Conservation (phyloP, 2,797 vertebrate species). For the Tarsius wallacei region DNA sequence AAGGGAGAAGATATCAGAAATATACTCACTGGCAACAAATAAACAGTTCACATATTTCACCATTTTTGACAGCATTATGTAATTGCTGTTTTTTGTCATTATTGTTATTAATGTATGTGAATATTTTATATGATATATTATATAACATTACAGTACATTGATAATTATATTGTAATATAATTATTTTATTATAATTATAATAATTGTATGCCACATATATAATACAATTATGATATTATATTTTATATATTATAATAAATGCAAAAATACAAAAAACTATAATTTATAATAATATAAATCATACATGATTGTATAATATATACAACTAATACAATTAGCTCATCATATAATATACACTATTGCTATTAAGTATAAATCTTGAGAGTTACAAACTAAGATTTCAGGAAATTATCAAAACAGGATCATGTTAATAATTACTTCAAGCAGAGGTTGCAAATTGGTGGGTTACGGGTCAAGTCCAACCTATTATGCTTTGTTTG, state of each 20-base stretch:
- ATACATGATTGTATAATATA: too few species aligned
- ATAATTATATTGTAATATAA: neutral
- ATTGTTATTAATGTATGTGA: neutral
- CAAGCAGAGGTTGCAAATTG: neutral
- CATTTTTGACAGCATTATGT: neutral
- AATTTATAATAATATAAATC: too few species aligned
- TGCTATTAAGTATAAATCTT: neutral
- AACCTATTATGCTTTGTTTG: neutral
- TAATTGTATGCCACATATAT: too few species aligned
- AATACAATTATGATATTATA: too few species aligned
- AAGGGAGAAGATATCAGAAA: neutral
- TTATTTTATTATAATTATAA: neutral
- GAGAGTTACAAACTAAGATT: constrained; percentile 28
- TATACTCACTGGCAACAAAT: neutral
- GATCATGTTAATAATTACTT: neutral
- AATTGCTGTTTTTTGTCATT: constrained; percentile 3
- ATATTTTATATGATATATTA: neutral
- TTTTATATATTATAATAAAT: too few species aligned
- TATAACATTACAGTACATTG: neutral
- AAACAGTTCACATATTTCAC: neutral
- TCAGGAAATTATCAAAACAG: constrained; percentile 33
- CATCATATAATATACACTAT: neutral
- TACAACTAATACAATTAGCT: too few species aligned
- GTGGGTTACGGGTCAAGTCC: neutral
- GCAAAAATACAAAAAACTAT: too few species aligned